phyloP scores from a whole-genome alignment of 2,888 invertebrate genomes.

The Odontomyia ornata region DNA sequence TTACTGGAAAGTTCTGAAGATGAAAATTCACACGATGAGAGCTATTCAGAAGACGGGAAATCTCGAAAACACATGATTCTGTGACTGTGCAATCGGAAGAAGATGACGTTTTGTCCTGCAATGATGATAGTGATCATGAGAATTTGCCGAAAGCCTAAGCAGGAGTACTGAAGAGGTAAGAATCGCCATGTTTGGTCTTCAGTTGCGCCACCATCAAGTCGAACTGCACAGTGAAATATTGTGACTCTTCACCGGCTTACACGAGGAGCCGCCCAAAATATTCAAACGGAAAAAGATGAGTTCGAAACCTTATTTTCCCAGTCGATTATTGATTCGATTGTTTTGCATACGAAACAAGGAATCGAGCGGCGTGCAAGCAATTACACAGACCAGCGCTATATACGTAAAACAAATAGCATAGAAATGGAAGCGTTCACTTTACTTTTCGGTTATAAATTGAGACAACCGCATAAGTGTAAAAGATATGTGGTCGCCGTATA shows the following conservation, averaged over 20 bases:
- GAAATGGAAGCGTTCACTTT: constrained; percentile 1
- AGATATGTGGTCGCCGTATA: not conserved
- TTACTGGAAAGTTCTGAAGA: too few relatives aligned
- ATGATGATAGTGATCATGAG: constrained; percentile 10
- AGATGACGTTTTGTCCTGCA: constrained; percentile 6
- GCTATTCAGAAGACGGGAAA: not conserved
- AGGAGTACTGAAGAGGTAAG: constrained; percentile 6
- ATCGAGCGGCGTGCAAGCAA: constrained; percentile 3
- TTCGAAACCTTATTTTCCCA: constrained; percentile 7
- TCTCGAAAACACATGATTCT: not conserved
- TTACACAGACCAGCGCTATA: constrained; percentile 9
- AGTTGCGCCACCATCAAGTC: constrained; percentile 1
- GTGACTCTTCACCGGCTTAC: constrained; percentile 13
- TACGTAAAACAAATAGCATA: not conserved
- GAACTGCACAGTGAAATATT: constrained; percentile 18
- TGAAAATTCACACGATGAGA: too few relatives aligned
- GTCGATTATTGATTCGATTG: not conserved
- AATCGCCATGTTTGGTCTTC: constrained; percentile 6
- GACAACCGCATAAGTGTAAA: constrained; percentile 6
- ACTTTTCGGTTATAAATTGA: constrained; percentile 9
- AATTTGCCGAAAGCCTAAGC: not conserved
- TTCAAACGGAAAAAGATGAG: constrained; percentile 16
- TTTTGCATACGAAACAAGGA: constrained; percentile 3
- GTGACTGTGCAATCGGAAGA: not conserved
- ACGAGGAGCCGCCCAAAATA: constrained; percentile 8